These are phyloP conservation scores for Anneissia japonica DNA, from an alignment of 35 echinoderm and acorn worm genomes.

Conservation along the genomic window DNA sequence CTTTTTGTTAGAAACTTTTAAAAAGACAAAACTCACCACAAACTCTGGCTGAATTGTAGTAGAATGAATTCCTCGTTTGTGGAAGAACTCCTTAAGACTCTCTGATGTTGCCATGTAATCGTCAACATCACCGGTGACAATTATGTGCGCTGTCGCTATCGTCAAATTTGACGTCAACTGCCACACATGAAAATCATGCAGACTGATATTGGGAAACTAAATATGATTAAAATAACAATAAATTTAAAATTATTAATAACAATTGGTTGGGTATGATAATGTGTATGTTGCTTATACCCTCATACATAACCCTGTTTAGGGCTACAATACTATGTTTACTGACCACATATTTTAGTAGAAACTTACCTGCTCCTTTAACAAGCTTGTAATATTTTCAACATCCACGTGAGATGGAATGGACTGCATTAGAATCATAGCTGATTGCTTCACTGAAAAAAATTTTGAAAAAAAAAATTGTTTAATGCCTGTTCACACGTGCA, in stretches of 20 bases:
- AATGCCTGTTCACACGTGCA: too few species aligned
- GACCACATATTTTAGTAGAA: too few species aligned
- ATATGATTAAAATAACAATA: too few species aligned
- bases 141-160: conserved; percentile 73
- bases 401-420: conserved; percentile 66
- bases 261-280: too few species aligned
- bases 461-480: background rate
- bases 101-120: conserved; percentile 43
- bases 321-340: too few species aligned
- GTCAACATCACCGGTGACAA: conserved; percentile 39
- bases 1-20: too few species aligned
- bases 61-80: conserved; percentile 83
- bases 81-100: conserved; percentile 62
- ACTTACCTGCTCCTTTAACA: background rate
- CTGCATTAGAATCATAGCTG: conserved; percentile 65
- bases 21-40: conserved; percentile 12
- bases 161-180: conserved; percentile 66
- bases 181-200: conserved; percentile 95
- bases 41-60: conserved; percentile 97
- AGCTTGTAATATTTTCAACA: conserved; percentile 29
- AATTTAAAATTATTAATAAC: too few species aligned
- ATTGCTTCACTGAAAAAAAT: conserved; percentile 65
- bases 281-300: too few species aligned
- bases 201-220: conserved; percentile 57
- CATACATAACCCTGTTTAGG: too few species aligned